These are phyloP conservation scores for Agrilus mali DNA, from an alignment of 2,888 invertebrate genomes.

Conservation along the genomic window DNA sequence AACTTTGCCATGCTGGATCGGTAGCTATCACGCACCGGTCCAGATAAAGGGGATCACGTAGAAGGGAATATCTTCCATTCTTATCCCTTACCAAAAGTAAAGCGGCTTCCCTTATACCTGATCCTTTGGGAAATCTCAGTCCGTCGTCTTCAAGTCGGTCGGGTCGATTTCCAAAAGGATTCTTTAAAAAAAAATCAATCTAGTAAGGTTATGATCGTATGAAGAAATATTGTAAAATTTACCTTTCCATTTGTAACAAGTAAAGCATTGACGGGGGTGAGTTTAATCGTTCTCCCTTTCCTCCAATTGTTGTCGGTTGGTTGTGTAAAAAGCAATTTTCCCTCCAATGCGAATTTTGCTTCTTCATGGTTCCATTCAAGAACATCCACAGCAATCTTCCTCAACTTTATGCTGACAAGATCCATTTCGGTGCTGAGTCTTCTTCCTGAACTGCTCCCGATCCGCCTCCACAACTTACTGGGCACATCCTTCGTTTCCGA, in stretches of 20 bases:
- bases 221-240: conserved; percentile 17
- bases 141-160: conserved; percentile 16
- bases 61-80: conserved; percentile 71
- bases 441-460: conserved; percentile 63
- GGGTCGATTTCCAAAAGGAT: conserved; percentile 9
- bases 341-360: conserved; percentile 82
- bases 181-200: conserved; percentile 6
- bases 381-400: conserved; percentile 88
- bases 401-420: conserved; percentile 76
- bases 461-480: conserved; percentile 79
- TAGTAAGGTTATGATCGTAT: neutral
- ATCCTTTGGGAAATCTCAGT: conserved; percentile 30
- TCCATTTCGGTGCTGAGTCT: conserved; percentile 73
- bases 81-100: conserved; percentile 81
- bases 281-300: conserved; percentile 77
- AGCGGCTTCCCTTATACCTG: conserved; percentile 76
- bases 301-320: conserved; percentile 87
- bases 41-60: conserved; percentile 81
- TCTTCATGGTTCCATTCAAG: conserved; percentile 92
- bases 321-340: conserved; percentile 75
- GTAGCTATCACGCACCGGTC: conserved; percentile 85
- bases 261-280: conserved; percentile 78
- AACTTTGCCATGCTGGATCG: conserved; percentile 84
- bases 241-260: conserved; percentile 89
- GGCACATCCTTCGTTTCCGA: conserved; percentile 85